Base-by-base conservation (phyloP, 2,888 invertebrate species). In the Pyrochroa serraticornis region DNA sequence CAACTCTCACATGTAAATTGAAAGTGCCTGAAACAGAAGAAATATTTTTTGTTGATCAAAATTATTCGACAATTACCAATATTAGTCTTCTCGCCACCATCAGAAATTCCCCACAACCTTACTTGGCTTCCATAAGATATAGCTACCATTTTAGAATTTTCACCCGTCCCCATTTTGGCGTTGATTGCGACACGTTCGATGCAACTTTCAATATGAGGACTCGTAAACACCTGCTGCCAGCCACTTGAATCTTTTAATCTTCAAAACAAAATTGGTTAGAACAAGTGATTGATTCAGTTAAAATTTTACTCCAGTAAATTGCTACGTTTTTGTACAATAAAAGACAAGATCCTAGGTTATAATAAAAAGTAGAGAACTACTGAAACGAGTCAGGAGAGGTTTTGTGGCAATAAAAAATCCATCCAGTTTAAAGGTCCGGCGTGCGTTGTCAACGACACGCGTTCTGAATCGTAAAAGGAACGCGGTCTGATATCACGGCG, bases 191-290 rank as follows among this genome's bases (percentile, higher is more conserved):
- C 91, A 55, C 96, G 85, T 76, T 96, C 95, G 68, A 98, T 94
- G 7, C 88, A 86, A 2, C 88, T 87, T 70, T 95, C 95, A 73
- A 97, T 92, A 62, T 93, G 90, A 0, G 95, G 93, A 63, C 96
- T 95, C 51, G 93, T 95, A 81, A 97, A 97, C 7, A 93, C 91
- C 71, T 93, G 87, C 75, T 95, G 95, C 97, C 97, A 98, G 5
- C 97, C 97, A 66, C 92, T 93, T 0, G 95, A 94, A 79, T 98
- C 97, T 79, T 96, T 97, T 74, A 97, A 86, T 75, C 97, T 79
- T 10, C 33, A 49, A 8, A 49, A 13, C 30, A 22, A 39, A 43
- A 41, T 22, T 10, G 44, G 6, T 33, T 14, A 30, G 36, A 55
- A 49, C 48, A 2, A 33, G 32, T 33, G 32, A 8, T 8, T 13